Base-by-base conservation (phyloP, 1,140 invertebrate species). In the Phymorhynchus buccinoides region DNA sequence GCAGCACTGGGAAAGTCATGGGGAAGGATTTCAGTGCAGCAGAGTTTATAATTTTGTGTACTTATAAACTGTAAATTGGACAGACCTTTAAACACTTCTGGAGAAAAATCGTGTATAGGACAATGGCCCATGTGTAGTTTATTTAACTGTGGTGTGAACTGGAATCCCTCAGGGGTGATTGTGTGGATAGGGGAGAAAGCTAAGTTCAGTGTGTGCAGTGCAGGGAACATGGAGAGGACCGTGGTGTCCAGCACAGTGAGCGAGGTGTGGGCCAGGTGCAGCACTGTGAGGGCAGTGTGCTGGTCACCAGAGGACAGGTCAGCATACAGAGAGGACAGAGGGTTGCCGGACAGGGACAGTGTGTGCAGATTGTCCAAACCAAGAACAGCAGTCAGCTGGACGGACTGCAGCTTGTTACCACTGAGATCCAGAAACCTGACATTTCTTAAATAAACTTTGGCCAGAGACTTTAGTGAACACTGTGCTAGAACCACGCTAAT, bases 191-290 rank as follows among this genome's bases (percentile, higher is more conserved):
- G 6, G 18, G 44, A 9, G 44, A 48, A 48, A 18, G 44, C 18
- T 48, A 48, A 48, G 30, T 80, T 52, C 18, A 86, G 2, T 0
- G 30, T 12, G 18, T 80, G 6, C n/a, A 86, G 32, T 73, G 30
- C 39, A 3, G 44, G 56, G 56, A 86, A 56, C 1, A 35, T 42
- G 18, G 30, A 22, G n/a, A 86, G 84, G 22, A 80, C 48, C 22
- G 52, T 22, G 35, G 27, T 35, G 71, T 77, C 41, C 16, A 86
- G 73, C 12, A 30, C 7, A 32, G 16, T 48, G 18, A 86, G 66
- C 32, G 22, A 66, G 9, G 83, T 81, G 1, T 75, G 22, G 0
- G 39, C 48, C 14, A 62, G 56, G 56, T 62, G 16, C 18, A 62
- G 3, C 7, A 62, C 3, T 62, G 7, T 62, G 18, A 62, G 56